Base-by-base conservation (phyloP, 1,140 invertebrate species). In the Halyomorpha halys region DNA sequence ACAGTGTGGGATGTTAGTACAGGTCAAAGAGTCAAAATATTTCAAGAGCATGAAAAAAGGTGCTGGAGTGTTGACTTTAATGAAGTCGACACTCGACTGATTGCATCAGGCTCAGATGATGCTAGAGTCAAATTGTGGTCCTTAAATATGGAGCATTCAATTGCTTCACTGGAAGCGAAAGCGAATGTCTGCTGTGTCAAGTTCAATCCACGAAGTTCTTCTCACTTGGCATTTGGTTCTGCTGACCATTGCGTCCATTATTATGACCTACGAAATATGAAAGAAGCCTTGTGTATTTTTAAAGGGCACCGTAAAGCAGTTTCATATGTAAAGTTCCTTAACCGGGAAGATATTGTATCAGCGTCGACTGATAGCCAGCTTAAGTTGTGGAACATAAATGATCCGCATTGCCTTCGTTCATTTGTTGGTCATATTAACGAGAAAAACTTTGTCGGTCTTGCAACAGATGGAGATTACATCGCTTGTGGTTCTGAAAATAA, bases 41-140 rank as follows among this genome's bases (percentile, higher is more conserved):
- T 86, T 72, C 83, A 93, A 73, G 94, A 97, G 75, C 94, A 97
- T 76, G 93, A 97, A 74, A 97, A 96, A 74, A 78, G 94, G 61
- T 95, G 92, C 74, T 98, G 94, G 94, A 93, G 90, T 68, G 93
- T 98, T 13, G 93, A 97, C 77, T 97, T 97, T 73, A 97, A 96
- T 74, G 83, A 87, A 66, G 86, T 93, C 47, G 93, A 97, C 74
- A 91, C 93, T 4, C 81, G 91, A 62, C 74, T 97, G 14, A 85
- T 98, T 63, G 94, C 94, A 5, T 95, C 91, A 2, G 94, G 93
- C 11, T 95, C 91, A 0, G 94, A 98, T 78, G 94, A 98, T 77
- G 87, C 91, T 14, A 83, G 90, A 73, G 93, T 98, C 2, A 97
- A 97, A 77, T 77, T 98, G 3, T 98, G 94, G 91, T 88, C 91